Evolutionary conservation across 37 sponge, comb jelly and placozoan species (phyloP), one percentile per base, ranked within the genome.

Genomic region (Agelas oroides): DNA sequence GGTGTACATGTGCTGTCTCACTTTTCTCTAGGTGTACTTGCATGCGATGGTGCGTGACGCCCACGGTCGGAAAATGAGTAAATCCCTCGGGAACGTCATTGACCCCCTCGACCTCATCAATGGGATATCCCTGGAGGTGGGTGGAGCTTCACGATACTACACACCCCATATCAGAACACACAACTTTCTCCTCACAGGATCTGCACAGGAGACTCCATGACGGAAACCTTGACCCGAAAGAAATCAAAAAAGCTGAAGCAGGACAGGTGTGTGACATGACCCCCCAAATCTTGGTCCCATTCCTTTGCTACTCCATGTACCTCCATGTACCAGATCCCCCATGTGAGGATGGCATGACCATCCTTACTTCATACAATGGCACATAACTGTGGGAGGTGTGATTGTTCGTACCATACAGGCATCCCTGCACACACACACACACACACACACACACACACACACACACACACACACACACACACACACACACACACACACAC

Each of bases 21-120:
- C 46, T 46, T 3, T 46, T 19, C 31, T 75, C 5, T 53, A 90
- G 91, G 94, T 98, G 35, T 98, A 94, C 73, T 86, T 98, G 53
- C 97, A 98, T 83, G 93, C 99, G 30, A 97, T 98, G 87, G 95
- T 98, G 60, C 40, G 99, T 34, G 99, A 98, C 88, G 95, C 99
- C 23, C 99, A 98, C 55, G 99, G 99, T 5, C 64, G 97, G 58
- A 98, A 98, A 90, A 98, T 98, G 99, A 98, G 99, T 88, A 98
- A 98, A 81, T 85, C 88, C 32, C 93, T 98, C 8, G 99, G 99
- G 34, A 98, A 98, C 32, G 97, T 98, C 18, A 96, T 98, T 27
- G 99, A 98, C 63, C 99, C 99, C 0, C 83, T 98, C 53, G 93
- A 94, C 66, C 91, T 98, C 11, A 77, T 94, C 57, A 53, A 85